Conservation (phyloP, 1,140 invertebrate species). For the Eurosta solidaginis region DNA sequence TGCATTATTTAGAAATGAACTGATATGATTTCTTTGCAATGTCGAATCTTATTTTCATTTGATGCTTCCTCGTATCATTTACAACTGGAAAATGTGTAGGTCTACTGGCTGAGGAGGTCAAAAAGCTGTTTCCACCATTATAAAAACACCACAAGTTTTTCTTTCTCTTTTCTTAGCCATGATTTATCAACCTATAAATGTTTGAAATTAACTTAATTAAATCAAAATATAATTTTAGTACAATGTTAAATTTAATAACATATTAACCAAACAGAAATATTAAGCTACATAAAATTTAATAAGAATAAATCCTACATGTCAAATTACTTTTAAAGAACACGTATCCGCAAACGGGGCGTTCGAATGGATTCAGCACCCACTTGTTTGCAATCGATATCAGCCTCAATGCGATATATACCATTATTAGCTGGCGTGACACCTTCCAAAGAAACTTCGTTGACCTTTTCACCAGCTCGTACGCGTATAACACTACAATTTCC, state of each 20-base stretch:
- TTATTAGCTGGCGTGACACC: slow-evolving; percentile 42
- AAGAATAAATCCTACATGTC: background rate
- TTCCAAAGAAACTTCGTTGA: slow-evolving; percentile 45
- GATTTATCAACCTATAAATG: no score
- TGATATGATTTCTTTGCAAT: no score
- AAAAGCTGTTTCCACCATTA: no score
- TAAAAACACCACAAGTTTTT: no score
- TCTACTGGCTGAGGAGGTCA: no score
- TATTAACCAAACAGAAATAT: background rate
- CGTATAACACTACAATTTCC: slow-evolving; percentile 40
- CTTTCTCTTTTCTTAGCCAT: no score
- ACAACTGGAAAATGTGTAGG: no score
- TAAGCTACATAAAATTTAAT: background rate
- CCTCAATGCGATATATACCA: slow-evolving; percentile 49
- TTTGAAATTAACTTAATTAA: no score
- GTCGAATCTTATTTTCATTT: no score
- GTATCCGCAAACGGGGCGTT: background rate
- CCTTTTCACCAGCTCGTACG: slow-evolving; percentile 45
- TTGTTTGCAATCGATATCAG: slow-evolving; percentile 41
- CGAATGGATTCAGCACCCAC: background rate
- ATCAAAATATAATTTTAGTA: no score
- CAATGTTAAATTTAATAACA: background rate
- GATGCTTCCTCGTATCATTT: no score
- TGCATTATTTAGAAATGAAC: no score
- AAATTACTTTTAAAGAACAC: background rate